These are phyloP conservation scores for Syrmaticus mikado DNA, from an alignment of 2,113 vertebrate genomes.

Conservation along the genomic window DNA sequence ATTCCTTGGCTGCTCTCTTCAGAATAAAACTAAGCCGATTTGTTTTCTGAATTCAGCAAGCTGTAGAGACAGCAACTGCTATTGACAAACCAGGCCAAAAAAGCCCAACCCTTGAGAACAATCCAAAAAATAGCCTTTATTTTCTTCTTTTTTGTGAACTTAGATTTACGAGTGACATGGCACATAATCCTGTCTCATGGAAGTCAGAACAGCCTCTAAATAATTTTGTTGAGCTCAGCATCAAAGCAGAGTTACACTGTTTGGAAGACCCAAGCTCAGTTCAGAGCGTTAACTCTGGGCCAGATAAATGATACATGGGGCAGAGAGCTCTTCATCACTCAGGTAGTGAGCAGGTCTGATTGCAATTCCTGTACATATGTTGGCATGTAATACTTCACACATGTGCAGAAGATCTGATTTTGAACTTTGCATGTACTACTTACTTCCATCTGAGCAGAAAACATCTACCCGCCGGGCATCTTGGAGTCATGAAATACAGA, in stretches of 20 bases:
- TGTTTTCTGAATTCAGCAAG: not conserved
- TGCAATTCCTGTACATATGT: not conserved
- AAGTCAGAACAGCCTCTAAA: not conserved
- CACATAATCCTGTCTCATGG: not conserved
- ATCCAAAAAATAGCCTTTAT: not conserved
- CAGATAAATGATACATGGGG: not conserved
- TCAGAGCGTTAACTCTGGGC: not conserved
- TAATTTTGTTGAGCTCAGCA: not conserved
- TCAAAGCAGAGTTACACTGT: not conserved
- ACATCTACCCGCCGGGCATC: not conserved
- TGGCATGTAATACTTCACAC: rapidly evolving
- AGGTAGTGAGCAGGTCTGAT: not conserved
- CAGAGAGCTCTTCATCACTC: not conserved
- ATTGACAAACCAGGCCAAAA: not conserved
- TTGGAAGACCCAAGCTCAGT: not conserved
- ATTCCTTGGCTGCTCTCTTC: not conserved
- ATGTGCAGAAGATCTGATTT: not conserved
- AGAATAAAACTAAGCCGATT: not conserved
- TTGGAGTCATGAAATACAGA: not conserved
- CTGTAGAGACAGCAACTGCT: not conserved
- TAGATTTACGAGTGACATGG: not conserved
- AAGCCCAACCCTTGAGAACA: not conserved
- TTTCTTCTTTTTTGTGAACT: not conserved
- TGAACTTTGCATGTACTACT: not conserved
- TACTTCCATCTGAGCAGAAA: not conserved